Percentiles rank a stretch among this genome's conserved stretches.
These are phyloP conservation scores for Bombus pyrosoma DNA, from an alignment of 1,140 invertebrate species.

Conservation along the genomic window DNA sequence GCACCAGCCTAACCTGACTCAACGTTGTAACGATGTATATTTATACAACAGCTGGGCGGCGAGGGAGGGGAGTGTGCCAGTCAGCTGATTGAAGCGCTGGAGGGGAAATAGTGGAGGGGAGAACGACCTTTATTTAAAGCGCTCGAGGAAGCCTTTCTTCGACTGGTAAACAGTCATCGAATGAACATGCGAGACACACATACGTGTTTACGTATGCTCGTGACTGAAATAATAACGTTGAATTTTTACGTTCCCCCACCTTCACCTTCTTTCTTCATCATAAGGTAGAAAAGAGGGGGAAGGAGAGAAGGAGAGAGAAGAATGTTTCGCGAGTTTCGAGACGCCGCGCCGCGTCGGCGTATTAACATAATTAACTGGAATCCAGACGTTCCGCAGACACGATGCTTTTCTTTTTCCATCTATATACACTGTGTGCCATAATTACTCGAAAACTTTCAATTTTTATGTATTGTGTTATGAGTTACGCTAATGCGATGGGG, in stretches of 20 bases:
- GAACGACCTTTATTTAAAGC: conserved; percentile 78
- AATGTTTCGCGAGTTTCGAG: conserved; percentile 13
- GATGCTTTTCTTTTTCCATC: neutral
- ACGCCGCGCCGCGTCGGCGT: conserved; percentile 20
- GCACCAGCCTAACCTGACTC: conserved; percentile 73
- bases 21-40: conserved; percentile 77
- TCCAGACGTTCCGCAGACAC: conserved; percentile 40
- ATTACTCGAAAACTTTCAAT: no score
- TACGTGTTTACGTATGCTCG: conserved; percentile 27
- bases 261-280: neutral
- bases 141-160: conserved; percentile 74
- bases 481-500: no score
- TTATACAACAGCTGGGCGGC: conserved; percentile 76
- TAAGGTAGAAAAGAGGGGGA: no score
- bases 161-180: conserved; percentile 68
- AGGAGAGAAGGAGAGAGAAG: neutral
- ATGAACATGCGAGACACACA: conserved; percentile 60
- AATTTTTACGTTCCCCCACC: conserved; percentile 26
- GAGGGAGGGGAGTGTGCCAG: conserved; percentile 67
- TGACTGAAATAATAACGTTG: conserved; percentile 48
- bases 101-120: conserved; percentile 74
- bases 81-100: conserved; percentile 78
- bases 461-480: no score
- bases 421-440: no score
- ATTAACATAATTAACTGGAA: conserved; percentile 52